Conservation (phyloP, 1,140 invertebrate genomes). For the Ephestia elutella region DNA sequence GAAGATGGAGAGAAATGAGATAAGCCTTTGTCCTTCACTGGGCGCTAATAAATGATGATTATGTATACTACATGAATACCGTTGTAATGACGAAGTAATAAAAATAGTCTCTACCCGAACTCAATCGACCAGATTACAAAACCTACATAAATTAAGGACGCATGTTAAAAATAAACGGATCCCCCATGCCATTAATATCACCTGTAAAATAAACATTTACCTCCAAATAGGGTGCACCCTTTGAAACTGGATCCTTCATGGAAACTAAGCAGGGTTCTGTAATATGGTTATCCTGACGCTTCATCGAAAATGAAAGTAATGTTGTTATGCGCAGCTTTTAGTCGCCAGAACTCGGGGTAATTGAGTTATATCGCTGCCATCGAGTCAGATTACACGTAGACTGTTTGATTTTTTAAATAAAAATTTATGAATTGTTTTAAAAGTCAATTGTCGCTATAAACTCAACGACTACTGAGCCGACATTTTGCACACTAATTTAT, state of each 20-base stretch:
- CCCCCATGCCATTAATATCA: not conserved
- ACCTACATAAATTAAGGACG: conserved; percentile 4
- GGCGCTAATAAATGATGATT: too few species aligned
- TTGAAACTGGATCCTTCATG: conserved; percentile 40
- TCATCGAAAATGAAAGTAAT: conserved; percentile 52
- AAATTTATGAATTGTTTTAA: too few species aligned
- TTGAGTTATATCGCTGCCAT: conserved; percentile 34
- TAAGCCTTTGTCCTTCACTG: too few species aligned
- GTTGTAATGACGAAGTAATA: too few species aligned
- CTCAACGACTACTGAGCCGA: too few species aligned
- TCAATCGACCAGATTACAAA: not conserved
- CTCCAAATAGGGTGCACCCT: conserved; percentile 18
- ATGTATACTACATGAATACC: too few species aligned
- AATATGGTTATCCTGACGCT: conserved; percentile 41
- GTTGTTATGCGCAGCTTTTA: conserved; percentile 55
- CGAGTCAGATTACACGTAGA: conserved; percentile 14
- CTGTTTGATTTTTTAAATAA: too few species aligned
- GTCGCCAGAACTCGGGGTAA: conserved; percentile 37
- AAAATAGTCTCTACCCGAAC: too few species aligned
- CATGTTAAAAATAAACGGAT: not conserved
- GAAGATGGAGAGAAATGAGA: too few species aligned
- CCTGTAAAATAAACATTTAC: not conserved
- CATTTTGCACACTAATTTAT: too few species aligned
- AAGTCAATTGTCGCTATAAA: too few species aligned
- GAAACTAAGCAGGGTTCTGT: conserved; percentile 33